A percentile compares a stretch with the other conserved stretches of the same genome.
Evolutionary conservation across 2,113 vertebrate genomes (phyloP).

Genomic region (Mirounga angustirostris): DNA sequence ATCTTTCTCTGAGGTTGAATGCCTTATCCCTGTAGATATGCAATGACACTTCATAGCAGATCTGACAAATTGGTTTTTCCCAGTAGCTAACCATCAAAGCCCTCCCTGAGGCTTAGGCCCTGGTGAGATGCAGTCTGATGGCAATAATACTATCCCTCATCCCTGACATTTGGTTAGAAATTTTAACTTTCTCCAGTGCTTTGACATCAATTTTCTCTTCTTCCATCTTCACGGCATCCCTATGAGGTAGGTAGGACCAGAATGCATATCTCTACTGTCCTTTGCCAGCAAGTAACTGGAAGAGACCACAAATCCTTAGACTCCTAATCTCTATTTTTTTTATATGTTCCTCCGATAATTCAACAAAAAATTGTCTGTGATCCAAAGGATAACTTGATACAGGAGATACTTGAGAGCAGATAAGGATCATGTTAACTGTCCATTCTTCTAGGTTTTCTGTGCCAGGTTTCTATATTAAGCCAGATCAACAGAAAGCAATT

Average conservation of each 20-base stretch:
- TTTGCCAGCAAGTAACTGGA: slow-evolving; percentile 45
- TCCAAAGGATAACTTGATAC: slow-evolving; percentile 37
- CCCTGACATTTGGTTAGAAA: slow-evolving; percentile 67
- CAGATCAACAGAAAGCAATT: slow-evolving; percentile 52
- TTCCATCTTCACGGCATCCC: not conserved
- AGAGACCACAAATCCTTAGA: slow-evolving; percentile 38
- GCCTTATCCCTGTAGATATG: slow-evolving; percentile 41
- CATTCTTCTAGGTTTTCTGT: slow-evolving; percentile 37
- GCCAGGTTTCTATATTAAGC: not conserved
- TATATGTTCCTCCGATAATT: not conserved
- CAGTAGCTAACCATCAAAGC: slow-evolving; percentile 53
- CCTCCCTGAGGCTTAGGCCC: slow-evolving; percentile 1
- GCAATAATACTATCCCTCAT: slow-evolving; percentile 50
- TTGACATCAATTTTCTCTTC: slow-evolving; percentile 59
- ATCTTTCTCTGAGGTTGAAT: slow-evolving; percentile 58
- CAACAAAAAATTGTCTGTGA: slow-evolving; percentile 20
- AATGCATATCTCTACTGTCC: not conserved
- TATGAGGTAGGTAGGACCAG: not conserved
- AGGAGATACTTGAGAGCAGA: not conserved
- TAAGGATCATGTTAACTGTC: not conserved
- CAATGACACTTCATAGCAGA: slow-evolving; percentile 53
- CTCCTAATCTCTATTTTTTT: slow-evolving; percentile 23
- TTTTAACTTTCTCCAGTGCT: slow-evolving; percentile 27
- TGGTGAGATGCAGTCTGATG: slow-evolving; percentile 45
- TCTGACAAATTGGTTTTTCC: slow-evolving; percentile 64